Percentiles rank a stretch among this genome's conserved stretches.
Conservation (phyloP, 2,888 invertebrate species). For the Phengaris arion region DNA sequence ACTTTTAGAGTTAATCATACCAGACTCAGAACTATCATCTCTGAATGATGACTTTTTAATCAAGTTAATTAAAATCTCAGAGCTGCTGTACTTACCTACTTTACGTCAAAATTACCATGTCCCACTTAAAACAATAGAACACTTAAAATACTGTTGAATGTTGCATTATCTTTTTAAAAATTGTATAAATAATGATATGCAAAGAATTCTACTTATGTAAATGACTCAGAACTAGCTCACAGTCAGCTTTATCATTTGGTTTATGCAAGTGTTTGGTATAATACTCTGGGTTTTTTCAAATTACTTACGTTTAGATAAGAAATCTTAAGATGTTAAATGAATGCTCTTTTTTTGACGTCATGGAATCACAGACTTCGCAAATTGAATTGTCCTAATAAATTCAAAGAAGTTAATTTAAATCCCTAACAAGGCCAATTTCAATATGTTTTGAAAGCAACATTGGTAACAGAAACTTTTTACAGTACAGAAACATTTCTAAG, state of each 20-base stretch:
- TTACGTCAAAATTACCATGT: not conserved
- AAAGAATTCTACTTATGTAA: too few relatives aligned
- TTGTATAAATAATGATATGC: too few relatives aligned
- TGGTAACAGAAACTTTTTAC: not conserved
- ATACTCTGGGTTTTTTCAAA: too few relatives aligned
- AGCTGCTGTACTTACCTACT: not conserved
- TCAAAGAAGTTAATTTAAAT: slow-evolving; percentile 6
- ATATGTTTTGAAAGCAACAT: not conserved
- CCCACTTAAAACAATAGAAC: not conserved
- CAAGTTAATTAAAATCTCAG: not conserved
- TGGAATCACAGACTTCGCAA: not conserved
- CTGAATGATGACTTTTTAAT: not conserved
- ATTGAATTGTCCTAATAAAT: not conserved
- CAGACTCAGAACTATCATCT: not conserved
- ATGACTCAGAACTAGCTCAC: too few relatives aligned
- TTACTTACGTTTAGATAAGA: too few relatives aligned
- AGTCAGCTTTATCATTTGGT: too few relatives aligned
- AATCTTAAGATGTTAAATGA: too few relatives aligned
- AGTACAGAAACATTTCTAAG: not conserved
- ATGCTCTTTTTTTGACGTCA: not conserved
- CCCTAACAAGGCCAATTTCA: slow-evolving; percentile 15
- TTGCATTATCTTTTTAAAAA: too few relatives aligned
- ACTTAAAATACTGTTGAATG: not conserved
- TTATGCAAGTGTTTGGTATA: too few relatives aligned
- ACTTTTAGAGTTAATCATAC: not conserved